Evolutionary conservation across 2,888 invertebrate species (phyloP), one percentile per base, ranked within the genome.

Genomic region (Fragum whitleyi): DNA sequence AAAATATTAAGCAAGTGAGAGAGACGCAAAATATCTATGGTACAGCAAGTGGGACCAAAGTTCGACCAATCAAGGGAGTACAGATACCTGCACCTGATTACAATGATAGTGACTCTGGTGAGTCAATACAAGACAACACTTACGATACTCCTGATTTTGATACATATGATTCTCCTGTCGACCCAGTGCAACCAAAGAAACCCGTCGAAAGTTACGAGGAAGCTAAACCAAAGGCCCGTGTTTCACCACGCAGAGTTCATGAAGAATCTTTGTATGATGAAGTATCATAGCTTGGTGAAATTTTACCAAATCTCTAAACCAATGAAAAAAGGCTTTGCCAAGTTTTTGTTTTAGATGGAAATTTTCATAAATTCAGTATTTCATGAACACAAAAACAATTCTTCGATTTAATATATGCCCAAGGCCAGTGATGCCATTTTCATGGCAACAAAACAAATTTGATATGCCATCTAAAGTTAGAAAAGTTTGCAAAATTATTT

Each of bases 1-100:
- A 32, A 36, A 28, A n/a, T 23, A 62, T 11, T 23, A 26, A 42
- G 9, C n/a, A 32, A 9, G 39, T 9, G 23, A 9, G 11, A 7
- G 36, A 55, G 9, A 21, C 71, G 9, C 61, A 62, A 6, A 77
- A 87, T 67, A 69, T 83, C 32, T 83, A 81, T 71, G 85, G 83
- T 9, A 79, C 71, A 7, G 77, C 77, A n/a, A 78, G 85, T 57
- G 83, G 73, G 5, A 78, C 69, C 65, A 26, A 74, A 39, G 77
- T 81, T 57, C 77, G 74, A 11, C 70, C 75, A 14, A 42, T 79
- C 51, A 36, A 75, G 70, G 68, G 65, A 28, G 78, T 75, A 9
- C 26, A 59, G 21, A 51, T 70, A 47, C 79, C 83, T 14, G 72
- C 62, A 36, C 62, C 73, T 47, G 76, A 73, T 62, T 68, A 80